Evolutionary conservation across 2,888 invertebrate genomes (phyloP), one percentile per base, ranked within the genome.

Genomic region (Labia minor): DNA sequence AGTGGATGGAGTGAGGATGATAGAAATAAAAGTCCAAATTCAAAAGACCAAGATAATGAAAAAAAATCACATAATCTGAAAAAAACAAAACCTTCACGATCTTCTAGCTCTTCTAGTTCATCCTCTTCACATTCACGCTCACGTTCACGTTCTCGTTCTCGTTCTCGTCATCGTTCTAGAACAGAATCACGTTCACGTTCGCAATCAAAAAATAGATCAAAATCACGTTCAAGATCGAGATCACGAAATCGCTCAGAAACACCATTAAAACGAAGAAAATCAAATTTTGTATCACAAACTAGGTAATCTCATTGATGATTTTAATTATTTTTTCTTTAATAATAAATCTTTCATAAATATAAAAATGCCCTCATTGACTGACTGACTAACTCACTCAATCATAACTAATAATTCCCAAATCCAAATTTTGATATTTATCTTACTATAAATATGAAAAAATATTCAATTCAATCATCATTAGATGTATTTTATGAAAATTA

Each of bases 1-100:
- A 78, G 76, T 71, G 79, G 76, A 65, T 88, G 88, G 85, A 88
- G 87, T 68, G 86, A 85, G 69, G 84, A 83, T 69, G 84, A 83
- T 63, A 84, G 82, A 68, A 77, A 81, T 16, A 62, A 20, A 18
- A 18, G 18, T 11, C 16, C 49, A 64, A 64, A 67, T 49, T n/a
- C 49, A 21, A 62, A 66, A 21, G 65, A 66, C 8, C 65, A 65
- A 65, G 67, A 67, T 26, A 16, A 67, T 64, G 37, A 71, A 37
- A 62, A 66, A 65, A 65, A 66, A 67, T 61, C 49, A 64, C 62
- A 26, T 26, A 64, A 10, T 49, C 20, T 11, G 61, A 66, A 37
- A 66, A 66, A 19, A 61, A 21, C 14, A 61, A 62, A 20, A 66
- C 16, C 10, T 19, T 16, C 26, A 21, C 49, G 49, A 11, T 49